These are phyloP conservation scores for Malurus elegans DNA, from an alignment of 2,113 vertebrate species.

Conservation along the genomic window DNA sequence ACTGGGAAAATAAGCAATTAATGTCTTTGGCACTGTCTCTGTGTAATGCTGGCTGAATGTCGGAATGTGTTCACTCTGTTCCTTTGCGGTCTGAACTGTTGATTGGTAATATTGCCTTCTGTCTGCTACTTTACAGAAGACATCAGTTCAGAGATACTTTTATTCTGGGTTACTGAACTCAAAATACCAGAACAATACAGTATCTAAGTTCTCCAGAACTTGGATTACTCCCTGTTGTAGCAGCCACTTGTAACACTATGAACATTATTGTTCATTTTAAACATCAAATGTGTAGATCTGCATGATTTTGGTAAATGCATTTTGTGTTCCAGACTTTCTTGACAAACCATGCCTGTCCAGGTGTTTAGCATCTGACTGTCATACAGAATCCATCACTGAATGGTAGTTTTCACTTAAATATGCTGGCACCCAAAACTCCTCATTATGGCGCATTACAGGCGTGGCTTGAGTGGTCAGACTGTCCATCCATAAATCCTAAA, in stretches of 20 bases:
- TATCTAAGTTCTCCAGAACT: not conserved
- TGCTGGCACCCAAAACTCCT: not conserved
- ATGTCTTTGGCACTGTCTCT: not conserved
- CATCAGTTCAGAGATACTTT: not conserved
- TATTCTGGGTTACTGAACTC: not conserved
- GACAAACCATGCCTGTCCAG: not conserved
- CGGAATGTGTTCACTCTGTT: not conserved
- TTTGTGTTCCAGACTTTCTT: not conserved
- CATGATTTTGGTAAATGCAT: not conserved
- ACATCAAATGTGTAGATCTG: not conserved
- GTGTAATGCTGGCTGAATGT: not conserved
- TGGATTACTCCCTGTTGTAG: not conserved
- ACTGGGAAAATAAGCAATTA: not conserved
- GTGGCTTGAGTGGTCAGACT: not conserved
- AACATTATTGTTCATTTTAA: too few relatives aligned
- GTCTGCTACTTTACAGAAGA: not conserved
- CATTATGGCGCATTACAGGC: not conserved
- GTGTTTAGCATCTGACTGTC: not conserved
- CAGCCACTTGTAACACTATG: not conserved
- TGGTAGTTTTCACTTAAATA: not conserved
- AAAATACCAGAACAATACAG: not conserved
- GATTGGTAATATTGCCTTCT: not conserved
- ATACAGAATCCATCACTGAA: not conserved
- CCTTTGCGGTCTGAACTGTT: not conserved
- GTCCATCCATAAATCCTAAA: not conserved